A percentile compares a stretch with the other conserved stretches of the same genome.
Evolutionary conservation across 2,797 vertebrate genomes (phyloP).

Genomic region (Capromys pilorides): DNA sequence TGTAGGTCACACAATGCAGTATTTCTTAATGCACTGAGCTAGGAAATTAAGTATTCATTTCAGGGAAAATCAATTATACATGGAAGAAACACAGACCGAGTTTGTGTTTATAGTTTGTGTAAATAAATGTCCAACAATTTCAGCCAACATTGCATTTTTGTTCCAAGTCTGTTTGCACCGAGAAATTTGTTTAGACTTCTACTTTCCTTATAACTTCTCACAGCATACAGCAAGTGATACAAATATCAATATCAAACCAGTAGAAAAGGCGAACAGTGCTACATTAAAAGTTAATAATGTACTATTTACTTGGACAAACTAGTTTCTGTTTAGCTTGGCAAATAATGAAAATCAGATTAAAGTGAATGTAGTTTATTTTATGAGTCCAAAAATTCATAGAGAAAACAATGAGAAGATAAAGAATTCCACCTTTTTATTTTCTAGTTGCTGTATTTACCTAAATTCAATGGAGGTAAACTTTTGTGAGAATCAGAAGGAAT

Average conservation of each 20-base stretch:
- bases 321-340: conserved; percentile 38
- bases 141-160: conserved; percentile 26
- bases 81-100: conserved; percentile 44
- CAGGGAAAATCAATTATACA: not conserved
- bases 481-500: conserved; percentile 1
- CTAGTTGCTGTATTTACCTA: conserved; percentile 14
- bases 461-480: not conserved
- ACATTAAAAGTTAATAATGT: not conserved
- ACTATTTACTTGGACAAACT: conserved; percentile 37
- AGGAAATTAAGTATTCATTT: conserved; percentile 56
- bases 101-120: not conserved
- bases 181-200: not conserved
- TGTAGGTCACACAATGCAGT: not conserved
- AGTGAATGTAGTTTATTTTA: conserved; percentile 12
- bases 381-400: conserved; percentile 11
- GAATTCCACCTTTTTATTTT: not conserved
- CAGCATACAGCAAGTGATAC: not conserved
- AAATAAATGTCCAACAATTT: not conserved
- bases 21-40: not conserved
- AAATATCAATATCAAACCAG: conserved; percentile 11
- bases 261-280: not conserved
- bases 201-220: not conserved
- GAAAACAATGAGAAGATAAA: conserved; percentile 27
- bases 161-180: conserved; percentile 2
- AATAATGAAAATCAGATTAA: conserved; percentile 50